Evolutionary conservation across 2,888 invertebrate genomes (phyloP).

Genomic region (Phortica okadai): DNA sequence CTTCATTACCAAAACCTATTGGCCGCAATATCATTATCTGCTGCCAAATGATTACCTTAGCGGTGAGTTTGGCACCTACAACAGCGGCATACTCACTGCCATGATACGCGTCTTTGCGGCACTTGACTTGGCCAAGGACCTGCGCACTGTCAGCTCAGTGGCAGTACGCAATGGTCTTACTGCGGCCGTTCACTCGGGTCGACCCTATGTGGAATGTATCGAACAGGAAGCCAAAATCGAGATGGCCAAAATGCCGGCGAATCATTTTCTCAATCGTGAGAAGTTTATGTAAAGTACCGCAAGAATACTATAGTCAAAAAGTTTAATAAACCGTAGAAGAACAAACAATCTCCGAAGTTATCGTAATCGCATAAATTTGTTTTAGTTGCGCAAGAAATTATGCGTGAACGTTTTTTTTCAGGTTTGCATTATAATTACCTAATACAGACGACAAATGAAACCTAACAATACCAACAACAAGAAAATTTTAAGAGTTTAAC

Average conservation of each 20-base stretch:
- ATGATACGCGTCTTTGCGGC: conserved; percentile 85
- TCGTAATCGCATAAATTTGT: too few relatives aligned
- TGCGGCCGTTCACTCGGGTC: conserved; percentile 78
- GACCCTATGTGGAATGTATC: conserved; percentile 79
- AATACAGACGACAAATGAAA: conserved; percentile 38
- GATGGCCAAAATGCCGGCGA: conserved; percentile 75
- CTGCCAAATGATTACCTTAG: conserved; percentile 88
- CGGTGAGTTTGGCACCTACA: conserved; percentile 88
- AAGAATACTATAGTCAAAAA: neutral
- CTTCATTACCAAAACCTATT: conserved; percentile 84
- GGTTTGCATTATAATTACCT: conserved; percentile 7
- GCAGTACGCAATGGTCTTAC: conserved; percentile 82
- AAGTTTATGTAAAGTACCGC: conserved; percentile 68
- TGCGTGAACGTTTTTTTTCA: conserved; percentile 39
- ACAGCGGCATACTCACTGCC: conserved; percentile 81
- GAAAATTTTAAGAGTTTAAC: conserved; percentile 38
- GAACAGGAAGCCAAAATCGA: conserved; percentile 76
- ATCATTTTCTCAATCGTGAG: conserved; percentile 78
- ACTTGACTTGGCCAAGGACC: conserved; percentile 81
- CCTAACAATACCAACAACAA: conserved; percentile 35
- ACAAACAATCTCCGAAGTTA: too few relatives aligned
- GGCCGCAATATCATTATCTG: conserved; percentile 89
- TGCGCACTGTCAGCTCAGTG: conserved; percentile 81
- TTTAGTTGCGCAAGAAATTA: conserved; percentile 40
- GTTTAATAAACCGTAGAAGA: neutral